Evolutionary conservation across 2,888 invertebrate species (phyloP), one percentile per base, ranked within the genome.

Genomic region (Eulithis prunata): DNA sequence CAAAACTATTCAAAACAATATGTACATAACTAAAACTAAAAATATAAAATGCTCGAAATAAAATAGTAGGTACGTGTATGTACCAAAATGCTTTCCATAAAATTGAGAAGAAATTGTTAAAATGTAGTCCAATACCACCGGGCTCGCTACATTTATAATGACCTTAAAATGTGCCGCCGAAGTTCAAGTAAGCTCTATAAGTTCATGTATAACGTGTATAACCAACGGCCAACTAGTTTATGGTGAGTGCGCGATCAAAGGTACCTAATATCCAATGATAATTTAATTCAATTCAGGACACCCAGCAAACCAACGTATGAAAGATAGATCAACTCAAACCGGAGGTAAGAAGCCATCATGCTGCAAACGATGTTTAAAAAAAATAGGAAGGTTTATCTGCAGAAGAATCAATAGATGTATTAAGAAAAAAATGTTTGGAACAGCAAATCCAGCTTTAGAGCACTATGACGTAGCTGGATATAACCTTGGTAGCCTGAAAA

Each of bases 391-490:
- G 41, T 80, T 73, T 71, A 62, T 76, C 14, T 77, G 64, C 21
- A 75, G 70, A 64, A 78, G 74, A 75, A 54, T 79, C 21, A 71
- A 68, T 58, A 72, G 77, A 63, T 78, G 75, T 46, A 36, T 77
- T 1, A 82, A 78, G 64, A 80, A 75, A 58, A 72, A 70, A 53
- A 38, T 80, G 21, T 78, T 83, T 63, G 80, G 79, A 14, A 66
- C 62, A 41, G 69, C 75, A 28, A 63, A 78, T 57, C 71, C 76
- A 13, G 64, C 69, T n/a, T 51, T 78, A 10, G 61, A 71, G 11
- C 76, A 82, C 43, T 82, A 75, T 63, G 78, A 83, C 54, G 41
- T 82, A 8, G 72, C 65, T 53, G 80, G 77, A 21, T 43, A 75
- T 8, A 76, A 78, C 64, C 63, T 82, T 14, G 76, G 70, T 7